Evolutionary conservation across 1,140 invertebrate genomes (phyloP).

Genomic region (Epicauta chinensis): DNA sequence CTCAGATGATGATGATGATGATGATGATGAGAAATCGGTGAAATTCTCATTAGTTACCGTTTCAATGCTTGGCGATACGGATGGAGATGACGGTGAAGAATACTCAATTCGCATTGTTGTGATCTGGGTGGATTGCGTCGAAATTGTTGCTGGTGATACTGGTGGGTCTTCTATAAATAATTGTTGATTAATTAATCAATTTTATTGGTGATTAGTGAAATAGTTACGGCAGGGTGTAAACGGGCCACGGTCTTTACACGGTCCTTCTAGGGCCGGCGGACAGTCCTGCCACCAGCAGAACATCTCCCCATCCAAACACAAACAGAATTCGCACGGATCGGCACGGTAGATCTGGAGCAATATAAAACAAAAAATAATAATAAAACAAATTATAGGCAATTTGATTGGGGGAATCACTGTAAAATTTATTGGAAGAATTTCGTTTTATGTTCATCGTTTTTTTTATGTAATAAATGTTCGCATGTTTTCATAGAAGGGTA

Average conservation of each 20-base stretch:
- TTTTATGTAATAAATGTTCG: no score
- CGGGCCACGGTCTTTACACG: constrained; percentile 38
- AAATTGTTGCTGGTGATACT: constrained; percentile 6
- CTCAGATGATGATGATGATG: neutral
- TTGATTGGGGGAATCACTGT: no score
- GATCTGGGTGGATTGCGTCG: neutral
- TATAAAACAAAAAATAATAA: constrained; percentile 2
- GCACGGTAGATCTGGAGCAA: constrained; percentile 46
- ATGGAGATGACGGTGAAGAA: constrained; percentile 3
- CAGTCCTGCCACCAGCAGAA: constrained; percentile 70
- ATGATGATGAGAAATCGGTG: constrained; percentile 11
- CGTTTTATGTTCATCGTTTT: no score
- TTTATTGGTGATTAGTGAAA: neutral
- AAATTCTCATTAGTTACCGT: neutral
- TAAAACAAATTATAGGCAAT: no score
- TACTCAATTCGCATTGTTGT: neutral
- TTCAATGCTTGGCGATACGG: neutral
- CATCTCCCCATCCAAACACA: constrained; percentile 64
- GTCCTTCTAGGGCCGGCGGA: constrained; percentile 41
- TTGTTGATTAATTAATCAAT: neutral
- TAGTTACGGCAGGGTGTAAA: constrained; percentile 41
- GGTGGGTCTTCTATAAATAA: constrained; percentile 8
- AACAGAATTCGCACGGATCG: constrained; percentile 61
- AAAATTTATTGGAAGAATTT: no score
- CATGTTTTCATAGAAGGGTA: no score